A percentile compares a stretch with the other conserved stretches of the same genome.
These are phyloP conservation scores for Aplocera efformata DNA, from an alignment of 2,888 invertebrate species.

Conservation along the genomic window DNA sequence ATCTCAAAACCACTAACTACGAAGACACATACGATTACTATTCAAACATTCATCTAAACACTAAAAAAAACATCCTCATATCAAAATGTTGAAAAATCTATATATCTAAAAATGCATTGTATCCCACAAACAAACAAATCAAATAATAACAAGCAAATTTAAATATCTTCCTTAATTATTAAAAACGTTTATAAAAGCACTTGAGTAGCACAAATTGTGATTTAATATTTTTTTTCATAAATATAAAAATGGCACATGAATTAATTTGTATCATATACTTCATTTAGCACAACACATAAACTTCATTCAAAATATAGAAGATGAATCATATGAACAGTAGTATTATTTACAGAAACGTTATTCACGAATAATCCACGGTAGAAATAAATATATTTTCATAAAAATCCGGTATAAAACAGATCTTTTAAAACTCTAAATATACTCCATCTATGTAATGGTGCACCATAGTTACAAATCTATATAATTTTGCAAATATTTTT, in stretches of 20 bases:
- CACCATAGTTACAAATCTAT: constrained; percentile 70
- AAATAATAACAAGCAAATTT: constrained; percentile 75
- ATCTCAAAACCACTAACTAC: constrained; percentile 27
- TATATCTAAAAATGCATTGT: constrained; percentile 49
- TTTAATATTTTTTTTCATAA: constrained; percentile 40
- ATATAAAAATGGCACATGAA: constrained; percentile 73
- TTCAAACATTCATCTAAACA: constrained; percentile 44
- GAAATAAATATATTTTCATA: constrained; percentile 55
- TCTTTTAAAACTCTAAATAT: constrained; percentile 43
- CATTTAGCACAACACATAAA: constrained; percentile 53
- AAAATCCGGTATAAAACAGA: constrained; percentile 45
- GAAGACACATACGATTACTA: constrained; percentile 32
- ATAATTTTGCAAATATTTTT: constrained; percentile 54
- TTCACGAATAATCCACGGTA: constrained; percentile 47
- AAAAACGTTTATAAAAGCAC: constrained; percentile 73
- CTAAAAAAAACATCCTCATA: constrained; percentile 40
- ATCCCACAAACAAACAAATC: constrained; percentile 45
- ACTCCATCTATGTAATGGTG: constrained; percentile 66
- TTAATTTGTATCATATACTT: constrained; percentile 55
- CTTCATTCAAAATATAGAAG: constrained; percentile 56
- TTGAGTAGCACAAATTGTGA: constrained; percentile 70
- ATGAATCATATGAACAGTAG: constrained; percentile 54
- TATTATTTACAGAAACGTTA: constrained; percentile 66
- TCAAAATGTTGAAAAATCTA: constrained; percentile 40
- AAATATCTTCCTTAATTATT: constrained; percentile 63